phyloP scores from a whole-genome alignment of 2,113 vertebrate genomes.

The Porphyrio hochstetteri region DNA sequence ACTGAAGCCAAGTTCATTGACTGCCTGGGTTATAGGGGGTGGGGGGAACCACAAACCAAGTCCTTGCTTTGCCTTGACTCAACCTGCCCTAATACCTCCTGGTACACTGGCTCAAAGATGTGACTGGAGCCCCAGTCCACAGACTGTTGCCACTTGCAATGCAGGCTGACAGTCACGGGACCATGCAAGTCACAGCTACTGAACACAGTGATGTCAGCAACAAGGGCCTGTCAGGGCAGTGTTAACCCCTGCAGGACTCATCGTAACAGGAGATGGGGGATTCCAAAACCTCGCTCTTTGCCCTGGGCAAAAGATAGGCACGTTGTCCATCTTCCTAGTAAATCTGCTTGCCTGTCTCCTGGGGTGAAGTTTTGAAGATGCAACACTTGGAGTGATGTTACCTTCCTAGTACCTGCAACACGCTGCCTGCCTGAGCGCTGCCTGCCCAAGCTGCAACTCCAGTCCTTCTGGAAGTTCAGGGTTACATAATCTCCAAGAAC shows the following conservation, averaged over 20 bases:
- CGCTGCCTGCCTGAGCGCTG: not conserved
- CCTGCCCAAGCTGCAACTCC: not conserved
- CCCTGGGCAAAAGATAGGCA: not conserved
- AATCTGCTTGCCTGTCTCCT: not conserved
- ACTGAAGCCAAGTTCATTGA: not conserved
- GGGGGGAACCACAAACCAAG: not conserved
- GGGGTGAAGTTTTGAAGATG: not conserved
- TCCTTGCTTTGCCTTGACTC: not conserved
- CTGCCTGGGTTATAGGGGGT: not conserved
- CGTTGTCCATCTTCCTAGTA: not conserved
- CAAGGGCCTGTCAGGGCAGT: not conserved
- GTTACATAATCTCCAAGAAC: fast-evolving
- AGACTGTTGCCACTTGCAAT: not conserved
- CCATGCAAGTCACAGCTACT: not conserved
- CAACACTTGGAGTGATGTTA: not conserved
- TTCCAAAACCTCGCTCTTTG: not conserved
- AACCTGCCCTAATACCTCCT: not conserved
- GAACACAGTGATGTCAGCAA: not conserved
- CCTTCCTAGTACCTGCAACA: not conserved
- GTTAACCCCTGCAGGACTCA: not conserved
- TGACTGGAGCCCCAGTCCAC: not conserved
- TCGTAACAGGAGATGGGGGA: not conserved
- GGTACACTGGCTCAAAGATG: fast-evolving
- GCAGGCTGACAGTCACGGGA: fast-evolving
- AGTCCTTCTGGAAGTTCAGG: not conserved